Percentiles rank a stretch among this genome's conserved stretches.
phyloP scores from a whole-genome alignment of 2,888 invertebrate species.

The Xiphydria camelus region DNA sequence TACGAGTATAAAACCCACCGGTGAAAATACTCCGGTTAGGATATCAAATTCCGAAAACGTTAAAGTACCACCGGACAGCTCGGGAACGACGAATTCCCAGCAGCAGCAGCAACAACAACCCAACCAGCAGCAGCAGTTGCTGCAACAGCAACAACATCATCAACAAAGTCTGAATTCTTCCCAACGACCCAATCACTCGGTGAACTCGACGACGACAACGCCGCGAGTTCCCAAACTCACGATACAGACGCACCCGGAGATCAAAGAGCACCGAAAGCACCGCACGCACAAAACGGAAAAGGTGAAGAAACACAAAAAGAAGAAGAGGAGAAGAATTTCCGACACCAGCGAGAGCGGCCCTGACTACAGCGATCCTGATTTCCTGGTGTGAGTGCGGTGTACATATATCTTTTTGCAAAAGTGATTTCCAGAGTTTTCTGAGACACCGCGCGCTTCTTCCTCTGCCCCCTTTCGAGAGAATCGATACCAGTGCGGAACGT shows the following conservation, averaged over 20 bases:
- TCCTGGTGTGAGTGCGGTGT: constrained; percentile 47
- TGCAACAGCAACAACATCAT: too few relatives aligned
- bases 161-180: constrained; percentile 26
- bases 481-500: constrained; percentile 37
- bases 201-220: constrained; percentile 30
- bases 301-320: constrained; percentile 54
- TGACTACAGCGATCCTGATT: constrained; percentile 68
- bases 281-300: constrained; percentile 53
- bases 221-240: constrained; percentile 53
- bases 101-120: not conserved
- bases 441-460: too few relatives aligned
- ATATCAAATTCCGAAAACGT: not conserved
- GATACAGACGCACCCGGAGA: constrained; percentile 48
- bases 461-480: not conserved
- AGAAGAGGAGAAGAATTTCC: constrained; percentile 54
- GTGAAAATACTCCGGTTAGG: not conserved
- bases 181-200: constrained; percentile 41
- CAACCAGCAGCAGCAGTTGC: constrained; percentile 7
- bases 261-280: constrained; percentile 51
- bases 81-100: not conserved
- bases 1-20: not conserved
- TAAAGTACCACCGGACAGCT: not conserved
- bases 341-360: constrained; percentile 65
- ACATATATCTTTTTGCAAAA: too few relatives aligned
- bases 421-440: too few relatives aligned